Conservation (phyloP, 2,113 vertebrate species). For the Psephotus haematonotus region DNA sequence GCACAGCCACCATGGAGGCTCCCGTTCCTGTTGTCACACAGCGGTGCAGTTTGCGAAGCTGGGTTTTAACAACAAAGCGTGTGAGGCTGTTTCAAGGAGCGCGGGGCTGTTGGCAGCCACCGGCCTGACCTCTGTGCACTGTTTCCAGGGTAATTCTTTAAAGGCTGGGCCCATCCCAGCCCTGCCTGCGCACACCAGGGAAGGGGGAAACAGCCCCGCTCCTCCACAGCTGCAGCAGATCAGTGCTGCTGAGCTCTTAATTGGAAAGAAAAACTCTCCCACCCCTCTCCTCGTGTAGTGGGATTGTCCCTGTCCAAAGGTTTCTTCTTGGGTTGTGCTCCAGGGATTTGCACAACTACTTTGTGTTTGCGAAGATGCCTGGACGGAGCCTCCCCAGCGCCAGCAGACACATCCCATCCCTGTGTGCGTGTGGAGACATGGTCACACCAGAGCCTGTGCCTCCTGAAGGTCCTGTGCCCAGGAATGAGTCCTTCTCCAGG, state of each 20-base stretch:
- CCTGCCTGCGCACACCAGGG: background rate
- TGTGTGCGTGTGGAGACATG: rapidly evolving
- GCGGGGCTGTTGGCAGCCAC: background rate
- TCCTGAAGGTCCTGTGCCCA: background rate
- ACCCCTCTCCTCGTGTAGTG: rapidly evolving
- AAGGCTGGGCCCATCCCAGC: background rate
- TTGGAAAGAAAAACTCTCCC: background rate
- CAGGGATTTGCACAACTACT: background rate
- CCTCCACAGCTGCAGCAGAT: background rate
- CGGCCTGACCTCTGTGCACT: rapidly evolving
- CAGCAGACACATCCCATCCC: rapidly evolving
- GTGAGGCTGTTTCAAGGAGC: rapidly evolving
- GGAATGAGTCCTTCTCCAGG: background rate
- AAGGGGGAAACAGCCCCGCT: background rate
- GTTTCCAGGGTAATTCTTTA: background rate
- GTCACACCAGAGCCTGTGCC: rapidly evolving
- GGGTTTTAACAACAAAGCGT: rapidly evolving
- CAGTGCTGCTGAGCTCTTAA: background rate
- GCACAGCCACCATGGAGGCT: rapidly evolving
- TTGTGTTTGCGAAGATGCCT: rapidly evolving
- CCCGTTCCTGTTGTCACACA: background rate
- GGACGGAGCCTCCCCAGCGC: rapidly evolving
- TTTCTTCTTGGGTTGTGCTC: background rate
- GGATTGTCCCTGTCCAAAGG: background rate
- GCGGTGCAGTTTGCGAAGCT: rapidly evolving